A percentile compares a stretch with the other conserved stretches of the same genome.
Evolutionary conservation across 2,888 invertebrate genomes (phyloP).

Genomic region (Hyppa rectilinea): DNA sequence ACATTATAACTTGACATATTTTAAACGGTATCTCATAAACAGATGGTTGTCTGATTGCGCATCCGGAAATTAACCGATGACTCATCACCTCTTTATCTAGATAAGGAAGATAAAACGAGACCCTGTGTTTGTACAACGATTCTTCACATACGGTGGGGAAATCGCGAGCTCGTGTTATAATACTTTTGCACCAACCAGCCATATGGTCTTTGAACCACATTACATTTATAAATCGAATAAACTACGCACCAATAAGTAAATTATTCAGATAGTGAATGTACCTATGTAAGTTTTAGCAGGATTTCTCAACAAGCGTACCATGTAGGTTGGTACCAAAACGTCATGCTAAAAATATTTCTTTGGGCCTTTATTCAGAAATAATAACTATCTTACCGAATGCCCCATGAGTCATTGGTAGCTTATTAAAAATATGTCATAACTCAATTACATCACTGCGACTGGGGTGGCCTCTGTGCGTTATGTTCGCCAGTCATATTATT

Average conservation of each 20-base stretch:
- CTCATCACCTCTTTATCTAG: constrained; percentile 83
- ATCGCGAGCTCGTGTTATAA: constrained; percentile 54
- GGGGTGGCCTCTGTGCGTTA: constrained; percentile 64
- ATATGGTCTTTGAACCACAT: constrained; percentile 59
- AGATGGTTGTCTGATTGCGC: constrained; percentile 84
- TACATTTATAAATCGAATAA: constrained; percentile 8
- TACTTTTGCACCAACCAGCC: constrained; percentile 53
- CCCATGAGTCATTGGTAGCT: constrained; percentile 44
- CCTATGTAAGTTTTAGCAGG: not conserved
- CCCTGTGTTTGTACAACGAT: constrained; percentile 73
- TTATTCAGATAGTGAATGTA: not conserved
- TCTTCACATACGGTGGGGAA: constrained; percentile 61
- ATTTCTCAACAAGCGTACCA: not conserved
- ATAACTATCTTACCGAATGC: not conserved
- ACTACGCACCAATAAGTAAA: not conserved
- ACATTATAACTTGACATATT: constrained; percentile 77
- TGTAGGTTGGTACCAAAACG: not conserved
- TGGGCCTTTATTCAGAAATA: not conserved
- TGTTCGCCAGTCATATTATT: constrained; percentile 73
- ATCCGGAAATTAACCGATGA: constrained; percentile 84
- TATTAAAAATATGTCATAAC: constrained; percentile 65
- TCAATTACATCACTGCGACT: constrained; percentile 67
- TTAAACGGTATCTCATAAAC: constrained; percentile 83
- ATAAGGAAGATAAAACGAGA: constrained; percentile 80
- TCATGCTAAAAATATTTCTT: not conserved